phyloP scores from a whole-genome alignment of 2,888 invertebrate genomes.

The Calliphora vomitoria region DNA sequence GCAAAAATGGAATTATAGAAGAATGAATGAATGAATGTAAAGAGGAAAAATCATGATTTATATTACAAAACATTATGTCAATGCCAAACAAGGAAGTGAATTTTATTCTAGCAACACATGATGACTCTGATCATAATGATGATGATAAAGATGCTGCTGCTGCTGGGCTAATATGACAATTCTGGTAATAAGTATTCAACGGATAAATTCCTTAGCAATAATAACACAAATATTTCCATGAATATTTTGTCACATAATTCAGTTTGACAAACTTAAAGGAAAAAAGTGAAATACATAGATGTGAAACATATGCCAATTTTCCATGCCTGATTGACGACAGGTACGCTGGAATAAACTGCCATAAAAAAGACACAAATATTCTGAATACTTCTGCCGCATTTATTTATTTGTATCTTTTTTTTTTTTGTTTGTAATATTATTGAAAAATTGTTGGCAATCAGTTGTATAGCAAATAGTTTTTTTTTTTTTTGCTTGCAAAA shows the following conservation, averaged over 20 bases:
- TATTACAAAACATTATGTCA: conserved; percentile 53
- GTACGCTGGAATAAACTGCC: neutral
- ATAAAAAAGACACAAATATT: conserved; percentile 5
- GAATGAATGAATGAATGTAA: conserved; percentile 5
- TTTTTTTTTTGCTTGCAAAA: neutral
- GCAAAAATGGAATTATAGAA: conserved; percentile 23
- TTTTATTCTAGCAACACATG: conserved; percentile 12
- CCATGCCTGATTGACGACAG: conserved; percentile 40
- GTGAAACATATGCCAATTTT: conserved; percentile 62
- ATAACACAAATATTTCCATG: conserved; percentile 44
- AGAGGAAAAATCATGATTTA: conserved; percentile 45
- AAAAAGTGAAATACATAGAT: conserved; percentile 7
- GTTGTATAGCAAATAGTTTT: conserved; percentile 32
- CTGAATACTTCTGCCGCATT: neutral
- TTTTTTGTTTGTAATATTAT: conserved; percentile 30
- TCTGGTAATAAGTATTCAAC: conserved; percentile 23
- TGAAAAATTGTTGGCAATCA: conserved; percentile 59
- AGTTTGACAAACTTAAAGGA: conserved; percentile 22
- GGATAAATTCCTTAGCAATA: conserved; percentile 59
- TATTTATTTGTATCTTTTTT: neutral
- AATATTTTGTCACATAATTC: conserved; percentile 59
- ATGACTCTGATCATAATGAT: neutral
- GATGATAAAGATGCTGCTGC: neutral
- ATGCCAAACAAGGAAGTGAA: conserved; percentile 40
- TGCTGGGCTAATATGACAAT: conserved; percentile 28